Evolutionary conservation across 2,113 vertebrate genomes (phyloP).

Genomic region (Arvicanthis niloticus): DNA sequence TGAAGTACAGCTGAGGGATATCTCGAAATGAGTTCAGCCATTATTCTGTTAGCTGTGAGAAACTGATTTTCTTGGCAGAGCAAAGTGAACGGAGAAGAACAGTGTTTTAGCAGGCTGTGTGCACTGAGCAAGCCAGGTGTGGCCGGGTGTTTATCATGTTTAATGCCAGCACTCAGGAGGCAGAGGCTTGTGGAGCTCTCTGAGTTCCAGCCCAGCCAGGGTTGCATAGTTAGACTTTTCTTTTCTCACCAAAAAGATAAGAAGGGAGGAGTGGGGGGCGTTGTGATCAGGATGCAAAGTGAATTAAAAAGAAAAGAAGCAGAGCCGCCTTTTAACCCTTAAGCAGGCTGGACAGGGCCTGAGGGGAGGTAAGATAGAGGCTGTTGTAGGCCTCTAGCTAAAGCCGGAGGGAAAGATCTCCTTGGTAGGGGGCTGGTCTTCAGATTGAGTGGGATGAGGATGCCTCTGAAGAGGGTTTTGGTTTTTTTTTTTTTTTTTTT

Average conservation of each 20-base stretch:
- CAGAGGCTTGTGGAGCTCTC: neutral
- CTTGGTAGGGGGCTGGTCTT: fast-evolving
- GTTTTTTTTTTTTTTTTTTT: neutral
- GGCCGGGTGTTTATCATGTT: neutral
- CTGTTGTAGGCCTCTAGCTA: neutral
- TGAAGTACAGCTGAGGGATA: neutral
- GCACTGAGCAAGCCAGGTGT: neutral
- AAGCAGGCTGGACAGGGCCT: no score
- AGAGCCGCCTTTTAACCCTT: neutral
- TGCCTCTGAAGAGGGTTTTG: neutral
- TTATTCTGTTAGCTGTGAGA: neutral
- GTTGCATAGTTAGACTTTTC: neutral
- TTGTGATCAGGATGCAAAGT: no score
- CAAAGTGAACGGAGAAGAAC: neutral
- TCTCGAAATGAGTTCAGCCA: neutral
- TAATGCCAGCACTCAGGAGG: neutral
- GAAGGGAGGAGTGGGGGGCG: fast-evolving
- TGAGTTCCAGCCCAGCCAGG: neutral
- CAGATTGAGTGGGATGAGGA: neutral
- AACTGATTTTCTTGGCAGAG: neutral
- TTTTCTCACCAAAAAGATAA: neutral
- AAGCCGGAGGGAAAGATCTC: neutral
- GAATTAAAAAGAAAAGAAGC: neutral
- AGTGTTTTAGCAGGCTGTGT: neutral
- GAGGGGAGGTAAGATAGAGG: neutral